Base-by-base conservation (phyloP, 64 coral and sea anemone species). In the Montipora capricornis region DNA sequence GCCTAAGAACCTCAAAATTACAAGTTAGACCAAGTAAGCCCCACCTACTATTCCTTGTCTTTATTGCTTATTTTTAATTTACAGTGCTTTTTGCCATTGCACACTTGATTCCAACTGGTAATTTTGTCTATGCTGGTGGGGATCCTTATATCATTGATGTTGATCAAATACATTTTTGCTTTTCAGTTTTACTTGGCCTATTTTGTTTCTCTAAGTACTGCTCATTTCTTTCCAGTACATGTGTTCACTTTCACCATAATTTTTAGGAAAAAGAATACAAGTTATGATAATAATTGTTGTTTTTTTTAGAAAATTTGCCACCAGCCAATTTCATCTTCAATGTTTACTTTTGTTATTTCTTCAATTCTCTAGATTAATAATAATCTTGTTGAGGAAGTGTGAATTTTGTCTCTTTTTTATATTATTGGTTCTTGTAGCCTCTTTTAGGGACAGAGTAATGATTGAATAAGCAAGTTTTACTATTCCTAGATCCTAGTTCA, bases 21-120 rank as follows among this genome's bases (percentile, higher is more conserved):
- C 68, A 62, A 77, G 81, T 92, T 45, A 57, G 90, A 49, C 90
- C 90, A 67, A 86, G 90, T 92, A 92, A 64, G 90, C 73, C 20
- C 51, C 13, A 15, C 15, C 8, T 0, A 71, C 5, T n/a, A 71
- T 71, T 45, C 8, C 13, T 44, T 10, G 6, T 20, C 5, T 11
- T 68, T 3, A 37, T 80, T 60, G 19, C 2, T 91, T 26, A 5
- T 73, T 17, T 82, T 26, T 6, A 4, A 71, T 20, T 71, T 71
- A 20, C 20, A 24, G 20, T 6, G 48, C 66, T 73, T 87, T 87
- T 87, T 48, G n/a, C 1, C 1, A 64, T 64, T 15, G 9, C 61
- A 64, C 61, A 3, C 9, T 64, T 64, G 11, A 64, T 16, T 64
- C 13, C 14, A 64, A 16, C 61, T 12, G 61, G 9, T 64, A 64